A percentile compares a stretch with the other conserved stretches of the same genome.
phyloP scores from a whole-genome alignment of 2,797 vertebrate species.

The Cirrhinus mrigala region DNA sequence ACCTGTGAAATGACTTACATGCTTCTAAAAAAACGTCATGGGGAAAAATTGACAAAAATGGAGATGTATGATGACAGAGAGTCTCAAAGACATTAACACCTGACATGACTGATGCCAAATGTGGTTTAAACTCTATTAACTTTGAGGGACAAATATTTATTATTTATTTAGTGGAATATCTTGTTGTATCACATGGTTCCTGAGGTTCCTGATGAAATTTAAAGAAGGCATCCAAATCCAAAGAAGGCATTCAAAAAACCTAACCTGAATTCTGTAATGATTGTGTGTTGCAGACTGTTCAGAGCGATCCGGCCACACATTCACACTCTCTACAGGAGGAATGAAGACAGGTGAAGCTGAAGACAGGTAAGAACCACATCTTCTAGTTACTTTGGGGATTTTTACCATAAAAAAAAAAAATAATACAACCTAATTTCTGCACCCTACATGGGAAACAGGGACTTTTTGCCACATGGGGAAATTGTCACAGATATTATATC shows the following conservation, averaged over 20 bases:
- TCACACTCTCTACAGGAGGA: constrained; percentile 21
- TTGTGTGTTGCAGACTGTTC: constrained; percentile 52
- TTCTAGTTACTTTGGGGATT: constrained; percentile 27
- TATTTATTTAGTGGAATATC: not conserved
- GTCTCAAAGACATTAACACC: not conserved
- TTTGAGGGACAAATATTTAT: not conserved
- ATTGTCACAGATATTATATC: not conserved
- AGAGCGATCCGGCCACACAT: constrained; percentile 9
- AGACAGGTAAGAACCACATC: constrained; percentile 53
- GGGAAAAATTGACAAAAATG: not conserved
- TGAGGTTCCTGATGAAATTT: not conserved
- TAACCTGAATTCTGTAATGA: constrained; percentile 38
- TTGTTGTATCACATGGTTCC: not conserved
- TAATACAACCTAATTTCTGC: not conserved
- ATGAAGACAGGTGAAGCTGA: constrained; percentile 61
- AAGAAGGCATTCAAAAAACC: not conserved
- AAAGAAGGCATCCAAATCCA: not conserved
- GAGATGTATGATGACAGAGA: constrained; percentile 11
- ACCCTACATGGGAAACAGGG: not conserved
- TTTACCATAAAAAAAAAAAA: not conserved
- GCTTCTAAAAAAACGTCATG: not conserved
- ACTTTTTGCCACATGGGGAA: not conserved
- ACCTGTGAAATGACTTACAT: not conserved
- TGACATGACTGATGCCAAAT: constrained; percentile 20
- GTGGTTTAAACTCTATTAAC: not conserved